Evolutionary conservation across 2,113 vertebrate genomes (phyloP), one percentile per base, ranked within the genome.

Genomic region (Nestor notabilis): DNA sequence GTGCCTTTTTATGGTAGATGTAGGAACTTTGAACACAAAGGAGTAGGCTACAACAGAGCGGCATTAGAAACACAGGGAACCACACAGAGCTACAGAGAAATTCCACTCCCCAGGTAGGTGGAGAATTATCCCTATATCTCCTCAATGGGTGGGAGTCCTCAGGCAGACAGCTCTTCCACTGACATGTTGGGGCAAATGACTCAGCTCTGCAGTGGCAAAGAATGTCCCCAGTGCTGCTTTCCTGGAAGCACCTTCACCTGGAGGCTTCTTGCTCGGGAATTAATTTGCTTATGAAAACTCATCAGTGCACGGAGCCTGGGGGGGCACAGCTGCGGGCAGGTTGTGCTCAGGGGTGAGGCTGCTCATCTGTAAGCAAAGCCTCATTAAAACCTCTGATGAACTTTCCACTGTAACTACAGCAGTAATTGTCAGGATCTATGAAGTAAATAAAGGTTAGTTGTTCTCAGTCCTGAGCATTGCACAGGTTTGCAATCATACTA

Each of bases 271-370:
- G 2, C 60, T 69, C 19, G 61, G 35, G 44, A 82, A 43, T 88
- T 71, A 53, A 83, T 94, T 89, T 87, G 56, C 56, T 65, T 84
- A 72, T 72, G 96, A 78, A 90, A 89, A 75, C 61, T 68, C 50
- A 56, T 52, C 20, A 31, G n/a, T 71, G 53, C 12, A 25, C 21
- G 70, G 71, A 83, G 68, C 55, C 64, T 55, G 65, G 19, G 81
- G 78, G 83, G 58, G n/a, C 66, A 65, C 39, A 82, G 47, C 80
- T 89, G 56, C 28, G 47, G 64, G 77, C 61, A 79, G 46, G 58
- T 89, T 24, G 44, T 47, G 35, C 11, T 86, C 41, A 3, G 1
- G 28, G 72, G 33, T 82, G 76, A 83, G 63, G 58, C 63, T 81
- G 46, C 44, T 83, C 66, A 93, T 74, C 77, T 95, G 35, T 87